These are phyloP conservation scores for Pollenia angustigena DNA, from an alignment of 2,888 invertebrate species.

Conservation along the genomic window DNA sequence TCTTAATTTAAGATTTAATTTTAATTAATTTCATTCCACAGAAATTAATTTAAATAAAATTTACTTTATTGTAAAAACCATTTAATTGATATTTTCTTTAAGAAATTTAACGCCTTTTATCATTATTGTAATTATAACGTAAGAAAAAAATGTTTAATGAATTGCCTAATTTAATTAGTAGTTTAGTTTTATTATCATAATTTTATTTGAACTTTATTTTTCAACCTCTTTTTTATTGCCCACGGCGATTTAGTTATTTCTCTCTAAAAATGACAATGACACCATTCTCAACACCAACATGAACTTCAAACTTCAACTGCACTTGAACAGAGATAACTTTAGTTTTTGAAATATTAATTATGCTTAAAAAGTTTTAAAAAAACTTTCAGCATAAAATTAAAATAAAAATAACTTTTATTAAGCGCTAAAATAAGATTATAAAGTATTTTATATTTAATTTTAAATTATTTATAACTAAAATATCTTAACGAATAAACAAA, in stretches of 20 bases:
- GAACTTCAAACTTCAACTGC: not conserved
- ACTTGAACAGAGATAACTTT: not conserved
- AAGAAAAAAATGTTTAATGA: not conserved
- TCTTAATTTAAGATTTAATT: not conserved
- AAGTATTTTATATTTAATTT: not conserved
- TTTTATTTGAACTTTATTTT: conserved; percentile 1
- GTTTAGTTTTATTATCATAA: conserved; percentile 19
- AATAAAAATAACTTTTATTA: not conserved
- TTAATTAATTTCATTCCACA: conserved; percentile 1
- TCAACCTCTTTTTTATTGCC: not conserved
- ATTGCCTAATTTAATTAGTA: conserved; percentile 33
- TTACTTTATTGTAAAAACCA: not conserved
- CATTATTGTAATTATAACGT: conserved; percentile 21
- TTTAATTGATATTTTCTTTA: conserved; percentile 23
- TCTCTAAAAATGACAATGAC: not conserved
- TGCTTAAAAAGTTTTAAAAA: conserved; percentile 10
- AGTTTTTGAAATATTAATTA: conserved; percentile 45
- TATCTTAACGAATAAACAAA: not conserved
- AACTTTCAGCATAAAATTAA: conserved; percentile 5
- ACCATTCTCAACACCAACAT: not conserved
- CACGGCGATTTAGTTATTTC: not conserved
- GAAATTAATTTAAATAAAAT: conserved; percentile 16
- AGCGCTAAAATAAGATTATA: no score
- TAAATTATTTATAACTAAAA: not conserved
- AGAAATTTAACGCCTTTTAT: not conserved